Evolutionary conservation across 2,113 vertebrate species (phyloP), one percentile per base, ranked within the genome.

Genomic region (Elaphurus davidianus): DNA sequence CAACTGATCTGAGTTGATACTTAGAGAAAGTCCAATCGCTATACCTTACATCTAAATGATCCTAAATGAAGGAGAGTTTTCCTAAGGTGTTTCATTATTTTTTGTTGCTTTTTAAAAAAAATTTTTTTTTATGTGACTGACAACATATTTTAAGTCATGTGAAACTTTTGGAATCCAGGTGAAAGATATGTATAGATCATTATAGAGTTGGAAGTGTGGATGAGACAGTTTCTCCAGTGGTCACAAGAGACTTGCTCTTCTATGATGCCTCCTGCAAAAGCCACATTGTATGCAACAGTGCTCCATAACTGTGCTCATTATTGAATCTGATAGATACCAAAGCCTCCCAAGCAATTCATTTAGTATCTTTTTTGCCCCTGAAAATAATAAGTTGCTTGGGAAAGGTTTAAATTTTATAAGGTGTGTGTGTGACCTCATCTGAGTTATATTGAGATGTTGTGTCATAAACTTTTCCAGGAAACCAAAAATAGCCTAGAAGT

Each of bases 381-480:
- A 93, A 91, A 92, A 88, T 59, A n/a, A 30, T 60, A 85, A 93
- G 15, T 95, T 94, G 14, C 43, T 85, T 96, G 10, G 50, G 19
- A 89, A 94, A 96, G 15, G n/a, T 67, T 94, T 78, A 30, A 78
- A 91, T 96, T 96, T 93, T 81, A n/a, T n/a, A 88, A 90, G 57
- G 57, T 60, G 52, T 90, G 40, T 25, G 40, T 25, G 50, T 83
- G 50, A 92, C 36, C 90, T 86, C 67, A 62, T 94, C 23, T 88
- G 86, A 95, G 30, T 91, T 96, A 78, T 78, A 82, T 33, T 90
- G 71, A 83, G 47, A 27, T 40, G 28, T 78, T 96, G 67, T 54
- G 33, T 91, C 82, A 96, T 91, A 50, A 86, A 88, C 47, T 94
- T 96, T 96, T 92, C 47, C 43, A 96, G 83, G 84, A 95, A 96